These are phyloP conservation scores for Acanthoscelides obtectus DNA, from an alignment of 2,888 invertebrate species.

Conservation along the genomic window DNA sequence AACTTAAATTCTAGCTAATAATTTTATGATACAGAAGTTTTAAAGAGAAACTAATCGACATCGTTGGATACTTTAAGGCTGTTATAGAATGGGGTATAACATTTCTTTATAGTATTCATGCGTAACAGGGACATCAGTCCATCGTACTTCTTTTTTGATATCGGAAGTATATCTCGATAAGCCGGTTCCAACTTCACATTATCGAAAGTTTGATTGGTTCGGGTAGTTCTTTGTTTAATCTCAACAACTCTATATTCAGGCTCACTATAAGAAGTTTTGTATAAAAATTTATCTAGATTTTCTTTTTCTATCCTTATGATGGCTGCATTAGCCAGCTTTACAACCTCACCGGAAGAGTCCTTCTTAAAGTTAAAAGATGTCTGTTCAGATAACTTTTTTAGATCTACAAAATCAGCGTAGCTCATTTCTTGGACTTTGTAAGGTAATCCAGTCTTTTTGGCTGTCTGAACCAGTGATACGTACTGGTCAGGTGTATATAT, in stretches of 20 bases:
- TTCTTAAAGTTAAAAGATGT: constrained; percentile 7
- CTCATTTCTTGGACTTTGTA: constrained; percentile 13
- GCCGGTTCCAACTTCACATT: constrained; percentile 1
- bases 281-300: constrained; percentile 6
- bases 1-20: no score
- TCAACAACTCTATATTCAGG: constrained; percentile 3
- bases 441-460: constrained; percentile 14
- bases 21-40: no score
- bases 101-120: background rate
- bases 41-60: no score
- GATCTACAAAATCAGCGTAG: constrained; percentile 14
- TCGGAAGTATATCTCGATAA: constrained; percentile 2
- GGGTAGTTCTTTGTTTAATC: constrained; percentile 1
- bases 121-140: constrained; percentile 1
- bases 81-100: no score
- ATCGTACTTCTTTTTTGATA: background rate
- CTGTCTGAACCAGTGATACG: constrained; percentile 8
- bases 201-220: constrained; percentile 3
- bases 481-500: constrained; percentile 16
- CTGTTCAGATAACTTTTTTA: constrained; percentile 10
- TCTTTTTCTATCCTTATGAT: constrained; percentile 7
- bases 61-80: no score
- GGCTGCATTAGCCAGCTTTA: constrained; percentile 6
- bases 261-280: constrained; percentile 11
- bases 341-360: background rate